phyloP scores from a whole-genome alignment of 2,888 invertebrate species.

The Electrophaes corylata region DNA sequence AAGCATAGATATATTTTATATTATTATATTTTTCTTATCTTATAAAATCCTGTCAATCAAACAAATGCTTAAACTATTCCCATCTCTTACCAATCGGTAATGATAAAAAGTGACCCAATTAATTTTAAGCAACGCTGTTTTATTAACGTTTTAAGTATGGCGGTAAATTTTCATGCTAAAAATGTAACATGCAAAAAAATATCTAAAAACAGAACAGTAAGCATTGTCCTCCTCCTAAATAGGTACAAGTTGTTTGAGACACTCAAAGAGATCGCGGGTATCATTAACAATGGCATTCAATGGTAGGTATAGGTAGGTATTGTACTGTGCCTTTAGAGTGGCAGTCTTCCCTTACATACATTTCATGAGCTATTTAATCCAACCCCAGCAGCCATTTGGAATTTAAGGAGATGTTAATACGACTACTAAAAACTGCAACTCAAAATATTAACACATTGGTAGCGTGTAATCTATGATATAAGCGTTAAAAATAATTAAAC shows the following conservation, averaged over 20 bases:
- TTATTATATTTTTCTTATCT: too few relatives aligned
- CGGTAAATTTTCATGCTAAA: neutral
- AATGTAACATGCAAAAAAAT: neutral
- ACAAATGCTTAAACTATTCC: too few relatives aligned
- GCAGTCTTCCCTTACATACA: constrained; percentile 77
- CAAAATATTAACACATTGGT: neutral
- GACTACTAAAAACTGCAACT: neutral
- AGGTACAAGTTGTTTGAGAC: constrained; percentile 45
- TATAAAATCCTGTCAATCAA: too few relatives aligned
- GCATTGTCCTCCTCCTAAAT: constrained; percentile 20
- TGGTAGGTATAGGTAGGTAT: constrained; percentile 56
- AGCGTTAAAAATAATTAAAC: too few relatives aligned
- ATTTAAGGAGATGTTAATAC: constrained; percentile 51
- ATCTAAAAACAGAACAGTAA: constrained; percentile 1
- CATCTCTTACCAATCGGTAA: too few relatives aligned
- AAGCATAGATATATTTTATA: too few relatives aligned
- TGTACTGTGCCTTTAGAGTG: constrained; percentile 56
- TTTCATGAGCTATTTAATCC: constrained; percentile 83
- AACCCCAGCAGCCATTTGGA: constrained; percentile 57
- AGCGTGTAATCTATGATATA: too few relatives aligned
- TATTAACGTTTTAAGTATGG: too few relatives aligned
- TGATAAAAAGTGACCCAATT: too few relatives aligned
- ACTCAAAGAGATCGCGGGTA: constrained; percentile 69
- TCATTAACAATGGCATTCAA: constrained; percentile 62
- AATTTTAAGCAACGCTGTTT: too few relatives aligned